Evolutionary conservation across 2,113 vertebrate species (phyloP), one percentile per base, ranked within the genome.

Genomic region (Archocentrus centrarchus): DNA sequence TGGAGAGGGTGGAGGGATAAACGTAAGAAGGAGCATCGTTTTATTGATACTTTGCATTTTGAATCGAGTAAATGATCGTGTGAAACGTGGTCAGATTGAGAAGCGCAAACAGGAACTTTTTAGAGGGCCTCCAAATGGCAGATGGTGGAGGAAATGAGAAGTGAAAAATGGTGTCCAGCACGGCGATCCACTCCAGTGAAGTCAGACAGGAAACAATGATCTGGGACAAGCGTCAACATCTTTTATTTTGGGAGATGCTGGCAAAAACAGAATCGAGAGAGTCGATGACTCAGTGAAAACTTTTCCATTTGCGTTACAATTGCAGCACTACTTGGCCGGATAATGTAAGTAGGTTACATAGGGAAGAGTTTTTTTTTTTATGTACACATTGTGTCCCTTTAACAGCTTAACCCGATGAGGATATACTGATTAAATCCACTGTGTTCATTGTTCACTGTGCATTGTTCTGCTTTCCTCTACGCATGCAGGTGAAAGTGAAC

Each of bases 101-200:
- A 58, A 39, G 53, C n/a, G 37, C 14, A 41, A 22, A 41, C 7
- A 22, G 18, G 30, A 20, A 30, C n/a, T 37, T 39, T 47, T 35
- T 4, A 27, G 57, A 66, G 78, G 58, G 3, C 39, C 41, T 55
- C 20, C 61, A 11, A 60, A 37, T 17, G 41, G 24, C 76, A 86
- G 73, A 81, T 86, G 78, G 76, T 14, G 35, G 64, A 35, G 59
- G 59, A 81, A 85, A 84, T 79, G 59, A 81, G 63, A 81, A 77
- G 35, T 50, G 75, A 66, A 78, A 81, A 81, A 77, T 35, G 57
- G 24, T 32, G 41, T 68, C 61, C 79, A 81, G 18, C 82, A 59
- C 64, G 14, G 37, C 77, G 8, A 9, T 79, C 53, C 64, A 61
- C 77, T 83, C 61, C 17, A 79, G 55, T 68, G 35, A 70, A 86